Conservation (phyloP, 2,113 vertebrate genomes). For the Acanthisitta chloris region DNA sequence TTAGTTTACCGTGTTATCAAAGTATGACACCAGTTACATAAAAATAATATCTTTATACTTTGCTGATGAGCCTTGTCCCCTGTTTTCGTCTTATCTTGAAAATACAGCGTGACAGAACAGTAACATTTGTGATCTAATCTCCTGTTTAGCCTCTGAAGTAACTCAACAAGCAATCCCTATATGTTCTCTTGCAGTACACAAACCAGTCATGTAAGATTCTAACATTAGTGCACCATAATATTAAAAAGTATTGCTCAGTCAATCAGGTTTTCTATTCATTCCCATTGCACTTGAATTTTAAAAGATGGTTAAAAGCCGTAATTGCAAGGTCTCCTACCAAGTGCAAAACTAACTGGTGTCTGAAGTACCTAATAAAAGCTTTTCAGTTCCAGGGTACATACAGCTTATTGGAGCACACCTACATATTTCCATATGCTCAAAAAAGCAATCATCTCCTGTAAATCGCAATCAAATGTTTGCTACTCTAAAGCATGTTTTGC, state of each 20-base stretch:
- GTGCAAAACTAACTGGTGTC: background rate
- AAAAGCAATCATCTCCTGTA: background rate
- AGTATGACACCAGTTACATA: background rate
- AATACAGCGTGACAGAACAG: background rate
- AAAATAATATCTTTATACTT: background rate
- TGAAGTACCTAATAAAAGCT: background rate
- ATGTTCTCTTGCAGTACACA: background rate
- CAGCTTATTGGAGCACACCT: background rate
- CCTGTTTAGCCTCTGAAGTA: background rate
- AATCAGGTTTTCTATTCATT: background rate
- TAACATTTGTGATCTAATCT: background rate
- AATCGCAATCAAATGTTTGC: background rate
- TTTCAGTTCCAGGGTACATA: background rate
- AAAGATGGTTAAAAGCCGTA: background rate
- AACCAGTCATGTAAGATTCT: background rate
- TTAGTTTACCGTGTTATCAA: background rate
- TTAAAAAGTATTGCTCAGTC: background rate
- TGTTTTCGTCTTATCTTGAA: background rate
- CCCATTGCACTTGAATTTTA: background rate
- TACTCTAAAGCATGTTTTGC: background rate
- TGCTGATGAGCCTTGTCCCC: background rate
- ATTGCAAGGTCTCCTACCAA: background rate
- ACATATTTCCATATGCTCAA: background rate
- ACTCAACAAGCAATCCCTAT: background rate
- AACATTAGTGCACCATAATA: background rate